Evolutionary conservation across 2,113 vertebrate species (phyloP).

Genomic region (Megaceryle maxima): DNA sequence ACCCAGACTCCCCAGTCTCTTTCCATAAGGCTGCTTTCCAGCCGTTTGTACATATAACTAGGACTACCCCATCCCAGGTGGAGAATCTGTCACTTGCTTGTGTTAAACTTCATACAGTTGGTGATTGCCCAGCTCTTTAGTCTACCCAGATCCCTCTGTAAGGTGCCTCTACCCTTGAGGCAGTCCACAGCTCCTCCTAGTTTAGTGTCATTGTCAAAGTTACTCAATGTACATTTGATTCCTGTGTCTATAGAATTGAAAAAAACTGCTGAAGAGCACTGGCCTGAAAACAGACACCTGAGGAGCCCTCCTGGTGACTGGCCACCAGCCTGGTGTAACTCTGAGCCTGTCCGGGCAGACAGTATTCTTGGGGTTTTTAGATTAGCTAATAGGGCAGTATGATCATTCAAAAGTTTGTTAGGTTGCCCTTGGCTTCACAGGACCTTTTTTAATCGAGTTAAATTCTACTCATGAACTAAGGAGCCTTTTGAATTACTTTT

Average conservation of each 20-base stretch:
- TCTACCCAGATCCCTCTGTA: not conserved
- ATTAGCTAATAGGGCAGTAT: not conserved
- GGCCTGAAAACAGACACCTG: not conserved
- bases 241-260: not conserved
- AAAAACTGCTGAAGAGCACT: not conserved
- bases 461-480: not conserved
- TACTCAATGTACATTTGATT: not conserved
- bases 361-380: not conserved
- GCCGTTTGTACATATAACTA: fast-evolving
- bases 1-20: not conserved
- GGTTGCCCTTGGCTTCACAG: not conserved
- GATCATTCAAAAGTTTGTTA: not conserved
- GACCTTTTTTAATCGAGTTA: not conserved
- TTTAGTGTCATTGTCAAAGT: not conserved
- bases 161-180: not conserved
- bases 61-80: not conserved
- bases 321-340: not conserved
- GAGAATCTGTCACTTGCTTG: not conserved
- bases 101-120: not conserved
- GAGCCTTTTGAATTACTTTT: not conserved
- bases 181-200: not conserved
- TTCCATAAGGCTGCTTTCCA: not conserved
- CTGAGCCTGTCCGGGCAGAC: fast-evolving
- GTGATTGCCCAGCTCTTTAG: not conserved
- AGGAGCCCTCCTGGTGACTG: not conserved